Base-by-base conservation (phyloP, 1,140 invertebrate genomes). In the Pseudachorutes palmiensis region DNA sequence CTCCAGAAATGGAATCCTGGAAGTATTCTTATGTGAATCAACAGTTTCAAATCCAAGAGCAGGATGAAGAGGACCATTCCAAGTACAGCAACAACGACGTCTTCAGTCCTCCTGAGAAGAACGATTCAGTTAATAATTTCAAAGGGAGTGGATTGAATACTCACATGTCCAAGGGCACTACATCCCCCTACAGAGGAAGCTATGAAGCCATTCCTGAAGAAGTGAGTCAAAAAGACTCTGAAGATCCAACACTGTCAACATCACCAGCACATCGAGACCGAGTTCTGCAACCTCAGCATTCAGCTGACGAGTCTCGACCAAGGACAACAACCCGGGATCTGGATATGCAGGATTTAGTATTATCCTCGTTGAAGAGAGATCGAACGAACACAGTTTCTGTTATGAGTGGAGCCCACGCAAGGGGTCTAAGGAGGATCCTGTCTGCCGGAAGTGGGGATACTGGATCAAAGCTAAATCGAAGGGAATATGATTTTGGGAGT, bases 151-250 rank as follows among this genome's bases (percentile, higher is more conserved):
- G 62, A 5, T 28, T 16, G 12, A 30, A 49, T 30, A 48, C 2
- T 49, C n/a, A 29, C 28, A 12, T 24, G 55, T 5, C n/a, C 28
- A 66, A 62, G 16, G 66, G 66, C 3, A 65, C 32, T n/a, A 66
- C 63, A 24, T 66, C 67, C 16, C 65, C 71, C 1, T 72, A 64
- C 45, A 64, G 68, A 24, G 88, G 90, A 2, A 91, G 88, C 75
- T 92, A 88, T 78, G 90, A 92, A 80, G 89, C 90, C 48, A 93
- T 93, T 72, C 90, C 90, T 3, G 90, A 93, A 80, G 90, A 93
- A 82, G 89, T 62, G 19, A 33, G 57, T 62, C 66, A 64, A 26
- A 60, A 30, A 33, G 66, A 36, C 19, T 48, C 41, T 55, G 48
- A 26, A 0, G 28, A n/a, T n/a, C n/a, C n/a, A n/a, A n/a, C n/a